Base-by-base conservation (phyloP, 1,140 invertebrate genomes). In the Lerema accius region DNA sequence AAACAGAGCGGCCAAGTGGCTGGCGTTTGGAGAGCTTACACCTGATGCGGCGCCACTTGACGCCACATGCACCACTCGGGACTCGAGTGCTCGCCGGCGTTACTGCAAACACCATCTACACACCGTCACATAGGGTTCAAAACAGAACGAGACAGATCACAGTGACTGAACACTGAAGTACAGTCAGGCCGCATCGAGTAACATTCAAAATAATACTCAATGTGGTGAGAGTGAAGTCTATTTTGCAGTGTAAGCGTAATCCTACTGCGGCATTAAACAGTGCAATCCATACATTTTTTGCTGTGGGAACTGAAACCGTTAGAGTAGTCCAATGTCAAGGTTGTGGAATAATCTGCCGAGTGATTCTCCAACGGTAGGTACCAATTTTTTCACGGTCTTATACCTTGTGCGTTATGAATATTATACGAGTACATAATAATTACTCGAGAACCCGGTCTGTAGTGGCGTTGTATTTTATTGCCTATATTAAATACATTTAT, bases 11-110 rank as follows among this genome's bases (percentile, higher is more conserved):
- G 5, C 45, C 19, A 48, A 48, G 45, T 48, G 45, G 4, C 9
- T 32, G 55, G 10, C 14, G 28, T 11, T 11, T 50, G 53, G 58
- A 69, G 63, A 56, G 67, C 15, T 28, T 67, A 39, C 68, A 67
- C 62, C 58, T 65, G 62, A 48, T 14, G 45, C 43, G 59, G 10
- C 17, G 26, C 26, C 64, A 68, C 69, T 65, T 60, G 56, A 68
- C 58, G 48, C 46, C 62, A 71, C 69, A 60, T 71, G 69, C 46
- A 26, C 6, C 50, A 43, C 64, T 23, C 19, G 2, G n/a, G n/a
- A 23, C 19, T 23, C 51, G 14, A 35, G 4, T 19, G 7, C 23
- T 7, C 11, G 1, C 9, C 32, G 11, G 19, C 4, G 0, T 9
- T 13, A 3, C 9, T 37, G 1, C 14, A 58, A 48, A 23, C 9